Evolutionary conservation across 2,888 invertebrate genomes (phyloP).

Genomic region (Oeneis ivallda): DNA sequence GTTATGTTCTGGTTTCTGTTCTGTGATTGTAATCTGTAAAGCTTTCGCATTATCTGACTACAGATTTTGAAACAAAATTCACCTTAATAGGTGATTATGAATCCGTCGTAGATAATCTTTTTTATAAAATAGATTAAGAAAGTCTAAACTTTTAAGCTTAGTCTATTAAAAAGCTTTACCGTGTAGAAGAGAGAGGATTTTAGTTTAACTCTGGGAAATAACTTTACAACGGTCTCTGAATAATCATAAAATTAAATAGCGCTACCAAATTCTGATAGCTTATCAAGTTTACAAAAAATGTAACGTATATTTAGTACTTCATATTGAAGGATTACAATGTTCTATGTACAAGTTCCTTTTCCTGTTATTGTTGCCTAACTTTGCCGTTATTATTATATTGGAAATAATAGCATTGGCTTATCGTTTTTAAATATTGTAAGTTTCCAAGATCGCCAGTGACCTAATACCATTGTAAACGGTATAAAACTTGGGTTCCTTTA

Average conservation of each 20-base stretch:
- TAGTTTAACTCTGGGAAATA: neutral
- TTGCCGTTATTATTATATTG: neutral
- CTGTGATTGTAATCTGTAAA: no score
- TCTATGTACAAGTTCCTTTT: no score
- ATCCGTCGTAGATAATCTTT: no score
- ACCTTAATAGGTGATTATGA: no score
- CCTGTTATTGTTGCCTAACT: constrained; percentile 7
- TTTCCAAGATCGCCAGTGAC: neutral
- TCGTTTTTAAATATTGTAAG: constrained; percentile 4
- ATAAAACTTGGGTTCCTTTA: neutral
- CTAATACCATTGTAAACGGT: neutral
- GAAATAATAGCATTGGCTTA: neutral
- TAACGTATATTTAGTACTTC: constrained; percentile 5
- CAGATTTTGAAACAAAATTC: no score
- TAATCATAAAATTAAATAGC: neutral
- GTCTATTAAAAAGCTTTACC: neutral
- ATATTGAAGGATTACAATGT: neutral
- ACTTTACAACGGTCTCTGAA: neutral
- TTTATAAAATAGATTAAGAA: neutral
- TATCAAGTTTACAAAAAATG: constrained; percentile 1
- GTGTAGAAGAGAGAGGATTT: neutral
- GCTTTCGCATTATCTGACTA: no score
- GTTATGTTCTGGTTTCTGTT: no score
- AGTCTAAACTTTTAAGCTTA: neutral
- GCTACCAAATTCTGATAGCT: constrained; percentile 6